Base-by-base conservation (phyloP, 2,888 invertebrate genomes). In the Selenia dentaria region DNA sequence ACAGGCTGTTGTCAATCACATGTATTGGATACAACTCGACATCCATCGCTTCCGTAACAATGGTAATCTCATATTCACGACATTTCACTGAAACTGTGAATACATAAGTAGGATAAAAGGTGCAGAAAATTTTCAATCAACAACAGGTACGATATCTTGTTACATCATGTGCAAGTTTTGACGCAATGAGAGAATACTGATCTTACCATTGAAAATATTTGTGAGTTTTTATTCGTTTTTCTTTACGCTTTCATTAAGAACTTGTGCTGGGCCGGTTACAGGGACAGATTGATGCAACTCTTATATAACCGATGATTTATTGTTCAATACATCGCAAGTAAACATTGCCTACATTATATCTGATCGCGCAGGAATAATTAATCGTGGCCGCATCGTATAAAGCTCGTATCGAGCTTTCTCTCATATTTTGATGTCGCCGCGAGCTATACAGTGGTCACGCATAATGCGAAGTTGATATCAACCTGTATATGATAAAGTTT, bases 401-500 rank as follows among this genome's bases (percentile, higher is more conserved):
- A 52, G 47, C 45, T 44, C 46, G 46, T 32, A 40, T 45, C 8
- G 8, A 41, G 40, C 45, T 54, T 46, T 25, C 43, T 50, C 41
- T 57, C 40, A 47, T 50, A 44, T 49, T 48, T 39, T 40, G 29
- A 37, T 26, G 50, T 54, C 54, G 40, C 51, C 38, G 12, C 29
- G 34, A 39, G 42, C 40, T 14, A 41, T 44, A 34, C 36, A 44
- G 18, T 46, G 42, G 37, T 48, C 37, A 49, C 31, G 36, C 6
- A 28, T 18, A 22, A 22, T 10, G n/a, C 12, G 53, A 35, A 49
- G 24, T 65, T 49, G 42, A 41, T 49, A 12, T 67, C 88, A 83
- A 27, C 70, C 83, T 88, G 81, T 88, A 73, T 68, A 74, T 60
- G 69, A 79, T 74, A 79, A 78, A 72, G 57, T 72, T 79, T 81